Conservation (phyloP, 2,797 vertebrate species). For the Sebastes oblongus region DNA sequence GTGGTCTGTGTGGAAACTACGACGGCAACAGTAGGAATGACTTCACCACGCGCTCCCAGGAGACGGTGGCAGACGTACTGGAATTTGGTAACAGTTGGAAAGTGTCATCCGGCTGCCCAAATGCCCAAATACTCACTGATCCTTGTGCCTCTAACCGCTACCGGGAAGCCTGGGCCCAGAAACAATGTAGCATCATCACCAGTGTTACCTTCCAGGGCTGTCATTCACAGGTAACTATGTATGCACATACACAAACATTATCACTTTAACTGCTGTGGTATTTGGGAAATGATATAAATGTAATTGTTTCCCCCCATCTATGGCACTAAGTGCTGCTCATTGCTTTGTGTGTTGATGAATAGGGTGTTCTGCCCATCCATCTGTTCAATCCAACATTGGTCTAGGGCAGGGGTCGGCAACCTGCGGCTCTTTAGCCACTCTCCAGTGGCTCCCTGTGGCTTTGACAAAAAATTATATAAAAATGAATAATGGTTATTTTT, state of each 20-base stretch:
- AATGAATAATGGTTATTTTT: background rate
- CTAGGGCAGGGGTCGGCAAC: too few relatives aligned
- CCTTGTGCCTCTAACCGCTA: constrained; percentile 83
- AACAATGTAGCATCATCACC: constrained; percentile 88
- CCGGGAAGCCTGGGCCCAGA: constrained; percentile 85
- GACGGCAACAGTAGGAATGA: constrained; percentile 89
- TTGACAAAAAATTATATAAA: too few relatives aligned
- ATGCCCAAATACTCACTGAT: constrained; percentile 58
- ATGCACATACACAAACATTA: background rate
- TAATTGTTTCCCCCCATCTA: background rate
- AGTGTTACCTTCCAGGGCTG: constrained; percentile 83
- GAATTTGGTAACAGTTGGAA: constrained; percentile 91
- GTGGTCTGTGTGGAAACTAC: constrained; percentile 91
- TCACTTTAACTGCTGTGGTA: background rate
- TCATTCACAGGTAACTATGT: constrained; percentile 82
- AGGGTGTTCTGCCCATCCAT: background rate
- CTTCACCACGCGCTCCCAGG: constrained; percentile 85
- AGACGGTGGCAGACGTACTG: constrained; percentile 78
- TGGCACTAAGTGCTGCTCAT: background rate
- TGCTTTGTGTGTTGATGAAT: background rate
- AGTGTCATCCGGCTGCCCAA: constrained; percentile 80
- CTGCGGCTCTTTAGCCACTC: too few relatives aligned
- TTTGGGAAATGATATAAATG: background rate
- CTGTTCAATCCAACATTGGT: background rate
- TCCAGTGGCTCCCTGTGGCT: too few relatives aligned